Evolutionary conservation across 2,797 vertebrate species (phyloP), one percentile per base, ranked within the genome.

Genomic region (Pangasius larnaudii): DNA sequence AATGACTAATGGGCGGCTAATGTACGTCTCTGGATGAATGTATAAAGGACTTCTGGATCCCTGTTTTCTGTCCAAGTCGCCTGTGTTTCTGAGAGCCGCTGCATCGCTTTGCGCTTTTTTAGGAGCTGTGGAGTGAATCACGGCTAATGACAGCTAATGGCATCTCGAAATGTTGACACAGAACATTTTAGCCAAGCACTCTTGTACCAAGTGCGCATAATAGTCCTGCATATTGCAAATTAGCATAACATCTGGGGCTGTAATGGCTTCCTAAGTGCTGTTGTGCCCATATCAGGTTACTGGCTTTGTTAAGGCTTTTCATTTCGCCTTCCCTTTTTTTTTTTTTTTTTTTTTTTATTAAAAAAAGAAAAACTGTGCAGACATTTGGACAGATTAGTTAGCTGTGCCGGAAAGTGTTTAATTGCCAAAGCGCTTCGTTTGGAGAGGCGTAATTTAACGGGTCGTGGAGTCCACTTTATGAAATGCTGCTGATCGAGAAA

Each of bases 371-470:
- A 84, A 53, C 18, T 10, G 36, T 88, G 91, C 91, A 89, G 91
- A 92, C 63, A 75, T 94, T 91, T 91, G 89, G 90, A 91, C 89
- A 67, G 83, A 90, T 91, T 89, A 89, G 84, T 85, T 88, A 93
- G 90, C 91, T 93, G 91, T 94, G 94, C 93, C 94, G 91, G 92
- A 95, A 93, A 90, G 92, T 51, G 86, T 89, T 94, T 95, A 95
- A 96, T 95, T 95, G 94, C 94, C 87, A 85, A 85, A 91, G 88
- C 87, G 93, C 93, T 93, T 94, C 92, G 94, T 95, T 95, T 94
- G 92, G 85, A 94, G 93, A 93, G 92, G 94, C 91, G 92, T 94
- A 93, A 94, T 95, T 95, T 95, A 95, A 95, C 92, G 94, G 95
- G 94, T 95, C 91, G 87, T 85, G 88, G 93, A 93, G 84, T 92